Evolutionary conservation across 2,113 vertebrate genomes (phyloP).

Genomic region (Rhinolophus sinicus): DNA sequence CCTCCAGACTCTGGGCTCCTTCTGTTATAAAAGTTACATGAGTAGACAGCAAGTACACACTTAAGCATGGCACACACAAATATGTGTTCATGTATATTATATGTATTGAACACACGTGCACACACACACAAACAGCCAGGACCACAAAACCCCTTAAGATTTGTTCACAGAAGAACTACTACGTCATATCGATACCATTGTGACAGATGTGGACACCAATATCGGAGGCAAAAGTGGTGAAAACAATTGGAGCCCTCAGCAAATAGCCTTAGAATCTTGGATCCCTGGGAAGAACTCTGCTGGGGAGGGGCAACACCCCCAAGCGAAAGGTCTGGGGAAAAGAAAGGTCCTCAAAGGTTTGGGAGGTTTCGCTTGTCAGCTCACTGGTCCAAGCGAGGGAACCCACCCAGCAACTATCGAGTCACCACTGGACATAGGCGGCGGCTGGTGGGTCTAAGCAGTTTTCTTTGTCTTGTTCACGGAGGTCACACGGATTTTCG

Average conservation of each 20-base stretch:
- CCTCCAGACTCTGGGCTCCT: neutral
- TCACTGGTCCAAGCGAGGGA: fast-evolving
- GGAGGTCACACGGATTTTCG: neutral
- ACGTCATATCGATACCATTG: neutral
- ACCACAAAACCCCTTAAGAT: neutral
- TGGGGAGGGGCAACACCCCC: neutral
- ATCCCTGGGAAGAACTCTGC: neutral
- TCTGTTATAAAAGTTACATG: neutral
- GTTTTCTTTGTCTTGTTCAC: neutral
- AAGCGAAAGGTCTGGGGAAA: neutral
- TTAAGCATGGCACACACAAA: neutral
- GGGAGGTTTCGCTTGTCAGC: too few relatives aligned
- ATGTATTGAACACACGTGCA: neutral
- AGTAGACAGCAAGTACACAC: neutral
- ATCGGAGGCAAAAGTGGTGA: neutral
- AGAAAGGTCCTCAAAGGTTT: neutral
- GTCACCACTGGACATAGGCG: neutral
- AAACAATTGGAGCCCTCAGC: neutral
- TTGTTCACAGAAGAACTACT: neutral
- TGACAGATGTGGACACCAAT: neutral
- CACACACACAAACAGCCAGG: neutral
- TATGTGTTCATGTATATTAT: neutral
- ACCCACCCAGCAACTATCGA: neutral
- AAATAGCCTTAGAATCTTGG: neutral
- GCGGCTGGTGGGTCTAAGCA: fast-evolving